Conservation (phyloP, 2,113 vertebrate genomes). For the Anguilla japonica region DNA sequence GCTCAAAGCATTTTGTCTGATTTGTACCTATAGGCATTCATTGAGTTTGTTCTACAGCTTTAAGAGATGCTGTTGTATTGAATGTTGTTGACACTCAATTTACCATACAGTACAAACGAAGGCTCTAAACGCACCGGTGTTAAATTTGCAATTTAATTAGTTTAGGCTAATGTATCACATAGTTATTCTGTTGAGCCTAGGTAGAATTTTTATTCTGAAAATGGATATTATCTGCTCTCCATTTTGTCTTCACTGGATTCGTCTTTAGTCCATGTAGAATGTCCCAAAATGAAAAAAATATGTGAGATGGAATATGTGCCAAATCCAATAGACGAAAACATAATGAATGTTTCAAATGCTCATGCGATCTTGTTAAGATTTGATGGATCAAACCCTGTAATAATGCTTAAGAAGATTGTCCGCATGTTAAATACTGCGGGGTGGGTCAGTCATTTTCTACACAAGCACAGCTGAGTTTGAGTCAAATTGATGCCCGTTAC, state of each 20-base stretch:
- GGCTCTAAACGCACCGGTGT: too few relatives aligned
- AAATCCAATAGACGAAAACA: not conserved
- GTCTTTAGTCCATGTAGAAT: too few relatives aligned
- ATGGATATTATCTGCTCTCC: not conserved
- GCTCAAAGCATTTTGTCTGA: not conserved
- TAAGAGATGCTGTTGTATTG: too few relatives aligned
- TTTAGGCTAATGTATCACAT: not conserved
- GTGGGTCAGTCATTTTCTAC: not conserved
- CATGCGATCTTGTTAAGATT: not conserved
- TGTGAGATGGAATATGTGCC: not conserved
- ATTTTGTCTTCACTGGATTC: not conserved
- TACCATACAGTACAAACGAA: too few relatives aligned
- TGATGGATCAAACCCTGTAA: not conserved
- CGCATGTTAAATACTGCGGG: not conserved
- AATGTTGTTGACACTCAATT: too few relatives aligned
- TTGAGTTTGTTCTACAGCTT: not conserved
- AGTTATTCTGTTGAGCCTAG: not conserved
- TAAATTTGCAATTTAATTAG: too few relatives aligned
- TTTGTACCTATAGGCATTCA: not conserved
- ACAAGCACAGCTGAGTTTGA: not conserved
- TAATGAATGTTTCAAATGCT: not conserved
- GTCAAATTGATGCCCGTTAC: not conserved
- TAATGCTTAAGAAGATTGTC: conserved; percentile 8
- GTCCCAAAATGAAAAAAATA: not conserved
- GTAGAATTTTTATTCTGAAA: not conserved